These are phyloP conservation scores for Natrix natrix DNA, from an alignment of 2,797 vertebrate species.

Conservation along the genomic window DNA sequence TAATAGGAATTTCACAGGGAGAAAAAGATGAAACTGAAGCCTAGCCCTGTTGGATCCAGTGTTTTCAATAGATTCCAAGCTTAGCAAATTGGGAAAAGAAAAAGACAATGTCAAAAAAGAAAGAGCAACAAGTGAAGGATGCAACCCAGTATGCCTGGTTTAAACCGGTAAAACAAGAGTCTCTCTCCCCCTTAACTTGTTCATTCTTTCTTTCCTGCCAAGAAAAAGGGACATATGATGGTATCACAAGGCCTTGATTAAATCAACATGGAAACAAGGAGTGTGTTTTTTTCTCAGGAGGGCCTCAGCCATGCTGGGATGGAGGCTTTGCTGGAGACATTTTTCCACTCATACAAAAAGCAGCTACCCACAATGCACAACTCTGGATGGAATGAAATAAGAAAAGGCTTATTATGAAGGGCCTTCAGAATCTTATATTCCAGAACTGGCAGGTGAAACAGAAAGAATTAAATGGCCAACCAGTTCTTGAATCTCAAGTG, in stretches of 20 bases:
- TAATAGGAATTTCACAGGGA: slow-evolving; percentile 62
- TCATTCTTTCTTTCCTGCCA: neutral
- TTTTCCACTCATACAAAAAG: neutral
- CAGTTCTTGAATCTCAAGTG: neutral
- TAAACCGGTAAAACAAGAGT: neutral
- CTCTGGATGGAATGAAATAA: neutral
- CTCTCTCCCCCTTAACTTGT: neutral
- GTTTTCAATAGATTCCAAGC: slow-evolving; percentile 65
- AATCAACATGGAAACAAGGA: slow-evolving; percentile 4
- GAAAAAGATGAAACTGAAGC: slow-evolving; percentile 60
- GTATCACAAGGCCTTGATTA: neutral
- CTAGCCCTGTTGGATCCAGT: slow-evolving; percentile 57
- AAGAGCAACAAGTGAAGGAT: slow-evolving; percentile 49
- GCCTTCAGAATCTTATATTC: neutral
- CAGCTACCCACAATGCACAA: neutral
- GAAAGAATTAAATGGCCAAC: neutral
- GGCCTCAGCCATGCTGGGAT: neutral
- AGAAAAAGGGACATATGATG: neutral
- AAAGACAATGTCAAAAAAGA: slow-evolving; percentile 63
- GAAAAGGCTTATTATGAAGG: neutral
- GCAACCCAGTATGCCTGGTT: slow-evolving; percentile 9
- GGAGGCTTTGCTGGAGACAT: neutral
- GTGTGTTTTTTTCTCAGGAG: neutral
- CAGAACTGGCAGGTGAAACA: neutral
- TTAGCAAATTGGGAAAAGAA: slow-evolving; percentile 59